phyloP scores from a whole-genome alignment of 2,888 invertebrate species.

The Plemyria rubiginata region DNA sequence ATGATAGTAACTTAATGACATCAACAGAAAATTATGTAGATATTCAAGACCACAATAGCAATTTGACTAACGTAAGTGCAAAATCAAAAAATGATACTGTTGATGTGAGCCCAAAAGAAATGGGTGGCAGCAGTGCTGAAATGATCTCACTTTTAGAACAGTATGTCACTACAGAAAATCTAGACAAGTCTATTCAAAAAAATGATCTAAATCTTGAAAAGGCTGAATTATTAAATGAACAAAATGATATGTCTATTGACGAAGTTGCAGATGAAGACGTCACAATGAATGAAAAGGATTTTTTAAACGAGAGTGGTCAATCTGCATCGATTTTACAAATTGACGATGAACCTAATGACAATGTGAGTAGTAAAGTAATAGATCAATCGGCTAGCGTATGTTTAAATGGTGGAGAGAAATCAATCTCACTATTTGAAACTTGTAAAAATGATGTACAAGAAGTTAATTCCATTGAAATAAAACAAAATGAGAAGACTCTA shows the following conservation, averaged over 20 bases:
- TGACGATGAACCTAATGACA: background rate
- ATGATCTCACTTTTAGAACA: background rate
- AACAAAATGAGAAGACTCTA: conserved; percentile 5
- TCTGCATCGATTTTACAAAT: conserved; percentile 34
- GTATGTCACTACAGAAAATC: background rate
- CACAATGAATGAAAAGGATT: conserved; percentile 10
- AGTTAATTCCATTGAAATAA: conserved; percentile 4
- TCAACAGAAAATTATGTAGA: conserved; percentile 5
- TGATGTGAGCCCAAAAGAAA: background rate
- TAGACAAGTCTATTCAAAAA: background rate
- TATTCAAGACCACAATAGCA: conserved; percentile 18
- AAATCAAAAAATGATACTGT: background rate
- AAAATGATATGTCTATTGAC: conserved; percentile 31
- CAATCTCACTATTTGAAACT: conserved; percentile 13
- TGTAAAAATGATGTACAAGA: conserved; percentile 6
- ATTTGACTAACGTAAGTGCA: background rate
- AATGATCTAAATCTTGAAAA: conserved; percentile 1
- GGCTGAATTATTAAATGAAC: background rate
- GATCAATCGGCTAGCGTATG: background rate
- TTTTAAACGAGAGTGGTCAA: conserved; percentile 29
- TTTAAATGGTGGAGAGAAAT: conserved; percentile 6
- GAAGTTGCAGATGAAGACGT: conserved; percentile 23
- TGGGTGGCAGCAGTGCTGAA: background rate
- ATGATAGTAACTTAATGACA: conserved; percentile 12
- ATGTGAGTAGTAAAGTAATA: background rate